phyloP scores from a whole-genome alignment of 2,113 vertebrate species.

The Aldabrachelys gigantea region DNA sequence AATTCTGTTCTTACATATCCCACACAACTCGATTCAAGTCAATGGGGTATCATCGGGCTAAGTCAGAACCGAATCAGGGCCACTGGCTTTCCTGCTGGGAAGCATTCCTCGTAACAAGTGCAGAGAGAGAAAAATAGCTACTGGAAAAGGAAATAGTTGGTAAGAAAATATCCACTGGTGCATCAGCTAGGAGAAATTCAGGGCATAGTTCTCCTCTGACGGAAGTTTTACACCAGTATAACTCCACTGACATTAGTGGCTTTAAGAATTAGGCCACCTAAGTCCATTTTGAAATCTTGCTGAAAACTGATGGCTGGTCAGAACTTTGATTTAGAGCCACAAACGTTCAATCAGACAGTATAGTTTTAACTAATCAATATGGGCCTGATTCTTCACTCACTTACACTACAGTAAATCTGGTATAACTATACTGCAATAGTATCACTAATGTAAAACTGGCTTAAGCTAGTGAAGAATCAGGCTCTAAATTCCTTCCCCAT shows the following conservation, averaged over 20 bases:
- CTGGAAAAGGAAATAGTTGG: neutral
- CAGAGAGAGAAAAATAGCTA: neutral
- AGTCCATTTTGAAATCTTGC: neutral
- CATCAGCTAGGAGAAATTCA: neutral
- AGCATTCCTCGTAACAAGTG: neutral
- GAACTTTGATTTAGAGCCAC: neutral
- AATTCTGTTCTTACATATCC: neutral
- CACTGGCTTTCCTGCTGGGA: constrained; percentile 34
- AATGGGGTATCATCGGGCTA: neutral
- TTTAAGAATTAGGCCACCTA: neutral
- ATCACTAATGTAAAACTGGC: constrained; percentile 50
- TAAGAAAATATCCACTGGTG: neutral
- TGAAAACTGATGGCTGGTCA: neutral
- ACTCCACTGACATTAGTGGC: neutral
- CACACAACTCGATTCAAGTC: neutral
- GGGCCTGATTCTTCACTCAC: neutral
- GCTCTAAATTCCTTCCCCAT: constrained; percentile 38
- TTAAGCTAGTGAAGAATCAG: constrained; percentile 27
- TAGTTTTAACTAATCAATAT: neutral
- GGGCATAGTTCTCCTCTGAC: fast-evolving
- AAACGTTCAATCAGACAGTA: constrained; percentile 32
- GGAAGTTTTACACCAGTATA: neutral
- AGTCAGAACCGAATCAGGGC: neutral
- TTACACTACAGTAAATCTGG: neutral
- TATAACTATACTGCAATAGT: neutral